These are phyloP conservation scores for Asteroscopus sphinx DNA, from an alignment of 2,888 invertebrate species.

Conservation along the genomic window DNA sequence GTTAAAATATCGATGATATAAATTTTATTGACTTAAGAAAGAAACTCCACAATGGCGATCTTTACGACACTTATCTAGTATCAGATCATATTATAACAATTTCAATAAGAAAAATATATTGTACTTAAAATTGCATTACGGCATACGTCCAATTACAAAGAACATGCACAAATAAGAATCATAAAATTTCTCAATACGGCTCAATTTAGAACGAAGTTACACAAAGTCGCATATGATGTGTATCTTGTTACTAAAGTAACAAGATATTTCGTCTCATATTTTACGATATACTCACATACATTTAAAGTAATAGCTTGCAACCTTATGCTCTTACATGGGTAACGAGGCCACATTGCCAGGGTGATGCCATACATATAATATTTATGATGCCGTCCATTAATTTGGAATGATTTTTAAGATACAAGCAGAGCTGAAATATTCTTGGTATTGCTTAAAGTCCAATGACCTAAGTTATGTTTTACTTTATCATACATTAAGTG, in stretches of 20 bases:
- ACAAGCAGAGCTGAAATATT: conserved; percentile 20
- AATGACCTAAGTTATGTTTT: conserved; percentile 3
- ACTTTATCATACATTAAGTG: too few species aligned
- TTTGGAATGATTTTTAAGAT: conserved; percentile 41
- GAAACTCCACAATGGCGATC: too few species aligned
- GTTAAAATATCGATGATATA: too few species aligned
- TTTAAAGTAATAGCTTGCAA: conserved; percentile 18
- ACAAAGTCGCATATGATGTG: conserved; percentile 3
- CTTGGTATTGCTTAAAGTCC: conserved; percentile 10
- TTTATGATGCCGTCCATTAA: conserved; percentile 47
- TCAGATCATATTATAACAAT: too few species aligned
- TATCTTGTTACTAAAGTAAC: conserved; percentile 15
- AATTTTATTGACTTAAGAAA: too few species aligned
- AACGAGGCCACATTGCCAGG: conserved; percentile 18
- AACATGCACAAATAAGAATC: background rate
- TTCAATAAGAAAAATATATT: too few species aligned
- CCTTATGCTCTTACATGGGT: conserved; percentile 30
- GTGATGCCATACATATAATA: conserved; percentile 40
- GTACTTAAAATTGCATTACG: too few species aligned
- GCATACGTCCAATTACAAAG: too few species aligned
- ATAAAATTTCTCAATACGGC: conserved; percentile 9
- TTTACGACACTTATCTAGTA: too few species aligned
- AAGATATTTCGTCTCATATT: conserved; percentile 34
- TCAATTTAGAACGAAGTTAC: conserved; percentile 15
- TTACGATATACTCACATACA: conserved; percentile 32